Evolutionary conservation across 2,797 vertebrate species (phyloP).

Genomic region (Distichodus sexfasciatus): DNA sequence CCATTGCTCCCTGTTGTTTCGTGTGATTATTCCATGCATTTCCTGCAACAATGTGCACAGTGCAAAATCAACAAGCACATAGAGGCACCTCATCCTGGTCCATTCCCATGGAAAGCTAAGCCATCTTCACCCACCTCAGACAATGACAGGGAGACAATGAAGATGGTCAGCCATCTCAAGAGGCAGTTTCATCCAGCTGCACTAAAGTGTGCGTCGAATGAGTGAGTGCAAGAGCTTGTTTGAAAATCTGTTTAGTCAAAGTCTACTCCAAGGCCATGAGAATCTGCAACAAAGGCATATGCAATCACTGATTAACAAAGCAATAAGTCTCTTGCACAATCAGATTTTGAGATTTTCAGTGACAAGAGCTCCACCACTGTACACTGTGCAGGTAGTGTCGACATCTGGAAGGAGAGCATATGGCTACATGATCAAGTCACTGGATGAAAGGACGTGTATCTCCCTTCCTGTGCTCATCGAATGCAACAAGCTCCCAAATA

Average conservation of each 20-base stretch:
- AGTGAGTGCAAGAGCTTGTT: background rate
- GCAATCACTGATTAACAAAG: conserved; percentile 35
- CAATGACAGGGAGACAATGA: background rate
- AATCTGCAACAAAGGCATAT: conserved; percentile 30
- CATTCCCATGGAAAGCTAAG: background rate
- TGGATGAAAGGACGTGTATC: background rate
- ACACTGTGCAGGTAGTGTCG: background rate
- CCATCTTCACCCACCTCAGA: background rate
- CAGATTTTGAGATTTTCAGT: conserved; percentile 25
- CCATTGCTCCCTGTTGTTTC: too few relatives aligned
- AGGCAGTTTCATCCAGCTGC: conserved; percentile 15
- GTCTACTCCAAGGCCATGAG: conserved; percentile 13
- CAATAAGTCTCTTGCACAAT: conserved; percentile 18
- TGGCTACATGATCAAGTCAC: background rate
- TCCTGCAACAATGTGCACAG: background rate
- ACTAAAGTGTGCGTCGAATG: conserved; percentile 31
- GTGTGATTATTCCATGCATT: too few relatives aligned
- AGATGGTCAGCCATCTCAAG: too few relatives aligned
- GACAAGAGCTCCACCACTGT: background rate
- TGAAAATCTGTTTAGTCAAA: conserved; percentile 33
- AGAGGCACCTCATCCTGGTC: conserved; percentile 16
- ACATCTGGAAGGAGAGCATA: background rate
- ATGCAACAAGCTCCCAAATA: background rate
- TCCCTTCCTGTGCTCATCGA: background rate
- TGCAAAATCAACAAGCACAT: conserved; percentile 27